phyloP scores from a whole-genome alignment of 2,113 vertebrate genomes.

The Corythornis cristatus region DNA sequence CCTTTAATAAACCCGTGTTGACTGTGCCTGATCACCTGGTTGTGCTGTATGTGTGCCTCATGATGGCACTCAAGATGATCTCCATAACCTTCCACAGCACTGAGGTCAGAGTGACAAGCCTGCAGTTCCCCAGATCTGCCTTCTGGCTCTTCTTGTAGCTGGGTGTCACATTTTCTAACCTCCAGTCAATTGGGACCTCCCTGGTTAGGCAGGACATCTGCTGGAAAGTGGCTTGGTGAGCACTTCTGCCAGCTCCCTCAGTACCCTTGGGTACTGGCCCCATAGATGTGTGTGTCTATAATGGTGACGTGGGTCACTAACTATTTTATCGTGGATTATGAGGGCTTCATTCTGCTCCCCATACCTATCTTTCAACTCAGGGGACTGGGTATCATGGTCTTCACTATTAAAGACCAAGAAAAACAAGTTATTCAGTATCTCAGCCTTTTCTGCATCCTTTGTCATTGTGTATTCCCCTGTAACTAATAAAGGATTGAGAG shows the following conservation, averaged over 20 bases:
- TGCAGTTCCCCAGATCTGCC: neutral
- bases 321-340: neutral
- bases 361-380: neutral
- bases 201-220: neutral
- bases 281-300: neutral
- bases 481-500: neutral
- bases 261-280: rapidly evolving
- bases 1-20: neutral
- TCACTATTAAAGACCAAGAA: neutral
- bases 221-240: neutral
- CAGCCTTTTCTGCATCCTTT: neutral
- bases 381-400: neutral
- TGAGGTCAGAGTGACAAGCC: neutral
- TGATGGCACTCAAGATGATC: neutral
- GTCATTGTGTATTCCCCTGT: neutral
- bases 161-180: rapidly evolving
- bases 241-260: neutral
- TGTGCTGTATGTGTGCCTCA: rapidly evolving
- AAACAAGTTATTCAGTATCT: neutral
- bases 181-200: neutral
- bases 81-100: neutral
- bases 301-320: neutral
- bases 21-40: neutral
- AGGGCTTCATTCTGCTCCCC: neutral
- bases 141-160: neutral